phyloP scores from a whole-genome alignment of 2,113 vertebrate genomes.

The Gallinago paraguaiae region DNA sequence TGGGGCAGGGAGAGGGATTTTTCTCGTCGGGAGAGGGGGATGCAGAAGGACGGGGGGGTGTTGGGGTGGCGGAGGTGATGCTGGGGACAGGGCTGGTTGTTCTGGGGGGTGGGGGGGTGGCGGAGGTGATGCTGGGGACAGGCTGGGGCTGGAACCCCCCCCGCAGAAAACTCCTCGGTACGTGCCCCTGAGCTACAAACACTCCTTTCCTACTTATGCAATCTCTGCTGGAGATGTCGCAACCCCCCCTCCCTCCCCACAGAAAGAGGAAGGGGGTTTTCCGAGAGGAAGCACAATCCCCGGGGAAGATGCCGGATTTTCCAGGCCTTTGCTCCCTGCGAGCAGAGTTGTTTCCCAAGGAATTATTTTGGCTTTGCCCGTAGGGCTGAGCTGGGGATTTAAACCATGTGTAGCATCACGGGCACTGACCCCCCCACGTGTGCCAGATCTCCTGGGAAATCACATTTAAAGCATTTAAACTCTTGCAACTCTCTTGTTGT shows the following conservation, averaged over 20 bases:
- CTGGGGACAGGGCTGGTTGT: background rate
- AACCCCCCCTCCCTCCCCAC: background rate
- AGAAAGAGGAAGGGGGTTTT: background rate
- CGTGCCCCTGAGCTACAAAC: background rate
- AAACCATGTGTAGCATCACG: fast-evolving
- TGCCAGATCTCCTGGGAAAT: fast-evolving
- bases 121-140: background rate
- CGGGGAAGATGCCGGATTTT: background rate
- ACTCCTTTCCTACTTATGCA: background rate
- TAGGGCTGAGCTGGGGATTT: background rate
- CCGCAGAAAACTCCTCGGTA: background rate
- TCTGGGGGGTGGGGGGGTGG: background rate
- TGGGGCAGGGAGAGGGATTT: background rate
- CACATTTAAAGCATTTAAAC: fast-evolving
- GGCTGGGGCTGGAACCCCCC: background rate
- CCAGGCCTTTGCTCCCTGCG: background rate
- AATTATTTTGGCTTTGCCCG: background rate
- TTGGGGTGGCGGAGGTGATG: background rate
- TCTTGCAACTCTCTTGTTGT: background rate
- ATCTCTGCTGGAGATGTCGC: background rate
- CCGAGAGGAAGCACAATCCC: background rate
- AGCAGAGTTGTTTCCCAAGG: fast-evolving
- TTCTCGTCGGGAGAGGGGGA: background rate
- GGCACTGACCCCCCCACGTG: fast-evolving
- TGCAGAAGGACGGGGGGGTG: background rate